Evolutionary conservation across 2,797 vertebrate genomes (phyloP).

Genomic region (Triplophysa yarkandensis): DNA sequence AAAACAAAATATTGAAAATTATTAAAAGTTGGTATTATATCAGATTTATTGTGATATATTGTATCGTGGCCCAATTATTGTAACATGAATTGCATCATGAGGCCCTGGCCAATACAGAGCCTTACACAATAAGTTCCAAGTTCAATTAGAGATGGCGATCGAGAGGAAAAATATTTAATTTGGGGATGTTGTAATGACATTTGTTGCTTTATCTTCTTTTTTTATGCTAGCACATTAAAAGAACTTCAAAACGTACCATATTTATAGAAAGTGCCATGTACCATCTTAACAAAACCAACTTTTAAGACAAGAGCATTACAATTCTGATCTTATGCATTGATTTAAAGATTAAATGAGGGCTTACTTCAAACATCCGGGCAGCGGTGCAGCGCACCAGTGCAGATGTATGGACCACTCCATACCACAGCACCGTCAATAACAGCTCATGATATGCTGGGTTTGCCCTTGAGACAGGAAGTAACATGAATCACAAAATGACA

Average conservation of each 20-base stretch:
- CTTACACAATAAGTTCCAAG: too few species aligned
- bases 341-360: constrained; percentile 35
- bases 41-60: too few species aligned
- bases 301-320: not conserved
- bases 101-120: too few species aligned
- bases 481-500: not conserved
- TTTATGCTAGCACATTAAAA: too few species aligned
- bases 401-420: constrained; percentile 97
- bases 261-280: not conserved
- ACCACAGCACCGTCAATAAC: constrained; percentile 95
- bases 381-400: constrained; percentile 96
- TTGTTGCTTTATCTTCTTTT: too few species aligned
- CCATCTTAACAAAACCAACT: not conserved
- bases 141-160: not conserved
- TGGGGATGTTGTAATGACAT: too few species aligned
- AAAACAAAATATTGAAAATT: too few species aligned
- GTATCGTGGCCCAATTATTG: too few species aligned
- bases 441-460: constrained; percentile 97
- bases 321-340: not conserved
- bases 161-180: not conserved
- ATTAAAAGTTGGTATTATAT: too few species aligned
- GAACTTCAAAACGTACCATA: not conserved
- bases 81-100: too few species aligned
- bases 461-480: constrained; percentile 75
- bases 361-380: constrained; percentile 98